Percentiles rank a stretch among this genome's conserved stretches.
These are phyloP conservation scores for Drosophila truncata DNA, from an alignment of 1,140 invertebrate genomes.

Conservation along the genomic window DNA sequence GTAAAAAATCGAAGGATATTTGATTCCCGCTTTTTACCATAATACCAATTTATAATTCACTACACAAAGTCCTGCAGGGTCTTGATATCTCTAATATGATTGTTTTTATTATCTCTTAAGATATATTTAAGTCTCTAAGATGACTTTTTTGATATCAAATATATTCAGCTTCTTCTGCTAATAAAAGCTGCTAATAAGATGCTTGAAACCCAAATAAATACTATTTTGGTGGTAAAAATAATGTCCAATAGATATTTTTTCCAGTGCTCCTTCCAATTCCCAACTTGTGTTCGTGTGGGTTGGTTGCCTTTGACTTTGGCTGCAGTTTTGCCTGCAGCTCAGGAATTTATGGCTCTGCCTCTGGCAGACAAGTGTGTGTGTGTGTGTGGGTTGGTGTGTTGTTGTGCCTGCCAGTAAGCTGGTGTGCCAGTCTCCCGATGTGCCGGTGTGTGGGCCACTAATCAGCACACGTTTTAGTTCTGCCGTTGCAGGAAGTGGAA, in stretches of 20 bases:
- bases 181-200: no score
- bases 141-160: neutral
- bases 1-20: neutral
- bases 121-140: neutral
- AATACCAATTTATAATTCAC: neutral
- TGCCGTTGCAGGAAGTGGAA: conserved; percentile 71
- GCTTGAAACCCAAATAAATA: no score
- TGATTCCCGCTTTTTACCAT: no score
- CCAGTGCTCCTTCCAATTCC: conserved; percentile 15
- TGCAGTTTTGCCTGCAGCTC: conserved; percentile 68
- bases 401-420: neutral
- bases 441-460: conserved; percentile 56
- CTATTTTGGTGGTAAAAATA: neutral
- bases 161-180: neutral
- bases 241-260: neutral
- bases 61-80: neutral
- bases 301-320: conserved; percentile 64
- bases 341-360: conserved; percentile 73
- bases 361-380: conserved; percentile 26
- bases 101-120: neutral
- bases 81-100: neutral
- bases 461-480: conserved; percentile 81
- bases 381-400: conserved; percentile 5
- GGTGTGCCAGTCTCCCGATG: conserved; percentile 7
- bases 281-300: conserved; percentile 38